These are phyloP conservation scores for Troides helena DNA, from an alignment of 2,888 invertebrate genomes.

Conservation along the genomic window DNA sequence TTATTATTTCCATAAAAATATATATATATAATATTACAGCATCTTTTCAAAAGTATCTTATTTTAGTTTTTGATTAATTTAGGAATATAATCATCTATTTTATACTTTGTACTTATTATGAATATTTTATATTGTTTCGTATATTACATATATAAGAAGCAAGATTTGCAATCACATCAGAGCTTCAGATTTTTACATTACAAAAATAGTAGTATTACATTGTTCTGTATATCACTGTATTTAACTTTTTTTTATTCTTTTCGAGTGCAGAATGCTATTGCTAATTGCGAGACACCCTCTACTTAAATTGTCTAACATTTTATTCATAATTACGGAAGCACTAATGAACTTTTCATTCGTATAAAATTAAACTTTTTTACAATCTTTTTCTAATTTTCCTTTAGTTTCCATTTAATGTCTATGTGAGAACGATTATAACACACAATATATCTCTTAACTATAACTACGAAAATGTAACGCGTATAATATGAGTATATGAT, in stretches of 20 bases:
- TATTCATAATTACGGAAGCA: constrained; percentile 54
- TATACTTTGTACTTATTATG: constrained; percentile 20
- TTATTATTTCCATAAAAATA: constrained; percentile 3
- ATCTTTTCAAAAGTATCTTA: not conserved
- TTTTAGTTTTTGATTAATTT: not conserved
- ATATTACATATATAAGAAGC: constrained; percentile 8
- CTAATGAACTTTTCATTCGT: constrained; percentile 58
- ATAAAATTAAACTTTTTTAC: constrained; percentile 11
- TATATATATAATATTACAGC: constrained; percentile 4
- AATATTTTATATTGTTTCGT: constrained; percentile 1
- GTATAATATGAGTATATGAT: not conserved
- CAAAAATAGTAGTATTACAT: constrained; percentile 1
- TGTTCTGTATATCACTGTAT: not conserved
- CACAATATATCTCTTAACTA: constrained; percentile 14
- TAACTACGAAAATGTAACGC: constrained; percentile 9
- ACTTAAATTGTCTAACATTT: not conserved
- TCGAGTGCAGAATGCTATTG: not conserved
- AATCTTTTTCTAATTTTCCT: constrained; percentile 31
- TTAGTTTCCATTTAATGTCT: constrained; percentile 33
- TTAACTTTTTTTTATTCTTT: not conserved
- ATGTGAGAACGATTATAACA: constrained; percentile 17
- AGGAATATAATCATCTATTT: constrained; percentile 7
- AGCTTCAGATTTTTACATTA: not conserved
- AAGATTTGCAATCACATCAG: not conserved
- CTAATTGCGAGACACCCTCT: not conserved